Evolutionary conservation across 2,888 invertebrate genomes (phyloP).

Genomic region (Drosophila emarginata): DNA sequence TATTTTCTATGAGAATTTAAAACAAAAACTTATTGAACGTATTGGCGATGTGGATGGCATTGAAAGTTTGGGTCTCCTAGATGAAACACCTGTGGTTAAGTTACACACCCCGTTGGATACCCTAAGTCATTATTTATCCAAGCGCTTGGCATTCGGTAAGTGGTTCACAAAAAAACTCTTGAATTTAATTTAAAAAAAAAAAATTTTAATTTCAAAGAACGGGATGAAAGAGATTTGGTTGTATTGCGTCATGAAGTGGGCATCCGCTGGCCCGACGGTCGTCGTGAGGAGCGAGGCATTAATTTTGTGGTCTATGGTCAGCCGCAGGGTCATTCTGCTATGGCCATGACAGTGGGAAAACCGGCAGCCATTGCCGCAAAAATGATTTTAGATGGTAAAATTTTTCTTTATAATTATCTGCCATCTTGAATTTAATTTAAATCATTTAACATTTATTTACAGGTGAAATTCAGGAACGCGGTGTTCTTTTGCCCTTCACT

Average conservation of each 20-base stretch:
- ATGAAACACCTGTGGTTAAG: constrained; percentile 92
- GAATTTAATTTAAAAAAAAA: too few relatives aligned
- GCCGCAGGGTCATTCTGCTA: constrained; percentile 92
- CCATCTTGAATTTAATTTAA: neutral
- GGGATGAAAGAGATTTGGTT: constrained; percentile 95
- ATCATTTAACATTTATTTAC: neutral
- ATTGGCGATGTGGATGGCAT: constrained; percentile 90
- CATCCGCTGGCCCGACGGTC: constrained; percentile 95
- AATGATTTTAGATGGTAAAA: constrained; percentile 94
- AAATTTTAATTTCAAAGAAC: constrained; percentile 83
- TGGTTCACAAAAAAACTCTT: neutral
- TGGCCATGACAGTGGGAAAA: constrained; percentile 96
- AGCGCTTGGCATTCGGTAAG: constrained; percentile 89
- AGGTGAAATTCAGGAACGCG: constrained; percentile 97
- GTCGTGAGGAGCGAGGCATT: constrained; percentile 90
- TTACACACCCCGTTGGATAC: constrained; percentile 95
- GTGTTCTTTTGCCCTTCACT: constrained; percentile 95
- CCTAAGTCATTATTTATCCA: constrained; percentile 93
- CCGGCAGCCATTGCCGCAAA: constrained; percentile 98
- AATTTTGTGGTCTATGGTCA: constrained; percentile 96
- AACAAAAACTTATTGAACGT: constrained; percentile 90
- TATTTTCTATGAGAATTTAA: constrained; percentile 96
- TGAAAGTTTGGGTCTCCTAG: constrained; percentile 93
- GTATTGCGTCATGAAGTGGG: constrained; percentile 96
- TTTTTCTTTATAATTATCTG: neutral